phyloP scores from a whole-genome alignment of 2,888 invertebrate species.

The Ferrisia virgata region DNA sequence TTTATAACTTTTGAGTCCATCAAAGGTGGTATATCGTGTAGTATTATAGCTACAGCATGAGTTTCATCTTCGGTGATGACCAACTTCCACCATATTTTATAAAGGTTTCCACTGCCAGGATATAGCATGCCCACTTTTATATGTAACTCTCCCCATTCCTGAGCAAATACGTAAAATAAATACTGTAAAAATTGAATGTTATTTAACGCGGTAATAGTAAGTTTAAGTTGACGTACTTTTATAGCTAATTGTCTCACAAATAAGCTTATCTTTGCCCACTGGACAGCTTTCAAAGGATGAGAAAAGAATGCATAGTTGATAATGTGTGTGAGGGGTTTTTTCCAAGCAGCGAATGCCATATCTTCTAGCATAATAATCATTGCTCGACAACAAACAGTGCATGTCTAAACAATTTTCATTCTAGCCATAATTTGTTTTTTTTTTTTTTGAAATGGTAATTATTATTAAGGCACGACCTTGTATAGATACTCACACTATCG shows the following conservation, averaged over 20 bases:
- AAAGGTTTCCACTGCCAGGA: background rate
- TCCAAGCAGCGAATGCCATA: background rate
- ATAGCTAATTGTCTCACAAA: background rate
- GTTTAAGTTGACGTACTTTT: too few species aligned
- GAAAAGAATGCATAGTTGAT: background rate
- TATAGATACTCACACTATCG: background rate
- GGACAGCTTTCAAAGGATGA: background rate
- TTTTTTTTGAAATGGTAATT: too few species aligned
- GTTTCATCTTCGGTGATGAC: background rate
- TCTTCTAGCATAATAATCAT: background rate
- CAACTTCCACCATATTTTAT: background rate
- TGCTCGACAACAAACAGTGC: too few species aligned
- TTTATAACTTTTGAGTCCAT: too few species aligned
- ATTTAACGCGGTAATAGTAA: too few species aligned
- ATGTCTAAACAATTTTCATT: too few species aligned
- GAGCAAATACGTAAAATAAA: background rate
- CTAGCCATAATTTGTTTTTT: too few species aligned
- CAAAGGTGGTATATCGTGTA: background rate
- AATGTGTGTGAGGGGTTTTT: background rate
- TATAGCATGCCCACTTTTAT: background rate
- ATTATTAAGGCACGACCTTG: too few species aligned
- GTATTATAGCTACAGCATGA: background rate
- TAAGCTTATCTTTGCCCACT: background rate
- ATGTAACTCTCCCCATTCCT: background rate
- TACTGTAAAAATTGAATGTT: too few species aligned